A percentile compares a stretch with the other conserved stretches of the same genome.
Evolutionary conservation across 2,888 invertebrate species (phyloP).

Genomic region (Cyrtodaria siliqua): DNA sequence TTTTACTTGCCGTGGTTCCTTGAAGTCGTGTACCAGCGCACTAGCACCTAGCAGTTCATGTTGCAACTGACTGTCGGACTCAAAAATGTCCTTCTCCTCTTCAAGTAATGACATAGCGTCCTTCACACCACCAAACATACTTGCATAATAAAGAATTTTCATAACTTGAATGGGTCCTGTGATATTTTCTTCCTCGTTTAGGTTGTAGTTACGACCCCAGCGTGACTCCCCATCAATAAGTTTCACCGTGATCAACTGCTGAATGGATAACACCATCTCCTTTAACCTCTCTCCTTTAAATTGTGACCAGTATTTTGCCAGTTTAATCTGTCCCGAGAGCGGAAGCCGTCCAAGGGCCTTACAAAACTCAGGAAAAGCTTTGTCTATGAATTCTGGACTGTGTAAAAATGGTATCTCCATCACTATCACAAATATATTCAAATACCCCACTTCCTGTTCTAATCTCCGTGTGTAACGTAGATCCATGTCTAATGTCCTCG

Average conservation of each 20-base stretch:
- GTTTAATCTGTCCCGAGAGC: constrained; percentile 91
- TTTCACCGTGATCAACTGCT: constrained; percentile 94
- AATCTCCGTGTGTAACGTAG: constrained; percentile 88
- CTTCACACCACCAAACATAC: constrained; percentile 91
- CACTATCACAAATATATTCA: constrained; percentile 90
- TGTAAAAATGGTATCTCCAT: constrained; percentile 91
- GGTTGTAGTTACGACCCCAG: constrained; percentile 87
- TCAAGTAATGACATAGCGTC: constrained; percentile 80
- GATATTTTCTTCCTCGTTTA: constrained; percentile 94
- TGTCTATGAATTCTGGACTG: constrained; percentile 92
- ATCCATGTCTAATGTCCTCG: constrained; percentile 91
- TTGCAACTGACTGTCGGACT: constrained; percentile 69
- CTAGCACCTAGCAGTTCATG: constrained; percentile 73
- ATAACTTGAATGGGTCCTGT: constrained; percentile 95
- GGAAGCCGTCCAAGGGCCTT: constrained; percentile 92
- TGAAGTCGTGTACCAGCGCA: constrained; percentile 82
- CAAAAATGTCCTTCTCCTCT: constrained; percentile 77
- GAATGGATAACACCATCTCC: constrained; percentile 87
- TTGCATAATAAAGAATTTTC: constrained; percentile 92
- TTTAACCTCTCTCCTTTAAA: constrained; percentile 70
- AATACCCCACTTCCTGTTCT: constrained; percentile 86
- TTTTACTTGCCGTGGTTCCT: constrained; percentile 81
- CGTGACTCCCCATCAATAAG: constrained; percentile 91
- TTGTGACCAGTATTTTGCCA: constrained; percentile 93
- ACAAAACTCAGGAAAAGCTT: constrained; percentile 91